Evolutionary conservation across 92 coral and sea anemone species (phyloP).

Genomic region (Porites divaricata): DNA sequence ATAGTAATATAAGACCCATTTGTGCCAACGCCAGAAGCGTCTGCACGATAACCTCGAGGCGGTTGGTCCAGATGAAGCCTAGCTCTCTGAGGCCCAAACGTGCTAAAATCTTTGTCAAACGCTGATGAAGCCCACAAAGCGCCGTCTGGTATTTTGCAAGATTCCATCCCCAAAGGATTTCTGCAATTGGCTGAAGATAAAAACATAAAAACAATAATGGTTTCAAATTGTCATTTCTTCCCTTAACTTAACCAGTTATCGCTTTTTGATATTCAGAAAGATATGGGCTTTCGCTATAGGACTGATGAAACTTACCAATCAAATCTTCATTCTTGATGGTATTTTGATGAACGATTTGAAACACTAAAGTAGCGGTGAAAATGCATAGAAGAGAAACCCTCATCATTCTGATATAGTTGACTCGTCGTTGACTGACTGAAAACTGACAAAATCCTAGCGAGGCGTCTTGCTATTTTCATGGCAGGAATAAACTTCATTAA

Average conservation of each 20-base stretch:
- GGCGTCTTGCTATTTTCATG: slow-evolving; percentile 18
- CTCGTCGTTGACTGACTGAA: background rate
- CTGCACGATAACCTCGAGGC: slow-evolving; percentile 52
- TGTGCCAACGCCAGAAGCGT: background rate
- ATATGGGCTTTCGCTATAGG: background rate
- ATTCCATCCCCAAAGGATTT: slow-evolving; percentile 56
- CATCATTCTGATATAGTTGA: background rate
- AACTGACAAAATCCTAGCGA: background rate
- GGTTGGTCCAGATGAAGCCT: slow-evolving; percentile 42
- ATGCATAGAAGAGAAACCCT: background rate
- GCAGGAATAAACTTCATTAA: slow-evolving; percentile 7
- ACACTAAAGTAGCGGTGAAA: background rate
- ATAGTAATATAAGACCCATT: slow-evolving; percentile 40
- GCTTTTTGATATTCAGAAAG: background rate
- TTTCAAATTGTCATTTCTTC: background rate
- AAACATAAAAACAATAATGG: background rate
- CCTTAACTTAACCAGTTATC: background rate
- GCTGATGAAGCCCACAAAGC: slow-evolving; percentile 32
- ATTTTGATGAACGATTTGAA: background rate
- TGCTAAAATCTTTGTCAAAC: slow-evolving; percentile 26
- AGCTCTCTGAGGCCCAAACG: slow-evolving; percentile 54
- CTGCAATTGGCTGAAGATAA: slow-evolving; percentile 20
- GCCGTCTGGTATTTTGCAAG: slow-evolving; percentile 46
- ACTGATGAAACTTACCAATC: slow-evolving; percentile 5
- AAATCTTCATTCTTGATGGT: background rate